Evolutionary conservation across 1,140 invertebrate species (phyloP).

Genomic region (Atta texana): DNA sequence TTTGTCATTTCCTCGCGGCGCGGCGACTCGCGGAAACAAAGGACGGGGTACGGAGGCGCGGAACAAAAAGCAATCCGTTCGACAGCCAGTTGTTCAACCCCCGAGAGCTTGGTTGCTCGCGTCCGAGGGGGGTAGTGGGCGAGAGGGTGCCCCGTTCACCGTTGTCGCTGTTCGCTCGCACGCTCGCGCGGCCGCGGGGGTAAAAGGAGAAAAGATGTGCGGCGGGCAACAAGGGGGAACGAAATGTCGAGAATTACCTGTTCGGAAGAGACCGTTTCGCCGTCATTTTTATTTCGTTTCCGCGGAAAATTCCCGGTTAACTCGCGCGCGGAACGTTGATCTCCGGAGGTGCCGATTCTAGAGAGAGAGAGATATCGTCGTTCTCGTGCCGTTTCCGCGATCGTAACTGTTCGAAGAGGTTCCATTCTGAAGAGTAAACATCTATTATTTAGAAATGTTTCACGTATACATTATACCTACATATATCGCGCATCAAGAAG

Average conservation of each 20-base stretch:
- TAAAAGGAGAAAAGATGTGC: constrained; percentile 23
- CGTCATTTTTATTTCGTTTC: constrained; percentile 77
- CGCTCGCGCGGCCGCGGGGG: constrained; percentile 27
- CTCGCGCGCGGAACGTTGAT: constrained; percentile 35
- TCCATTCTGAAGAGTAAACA: constrained; percentile 12
- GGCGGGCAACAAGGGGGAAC: constrained; percentile 16
- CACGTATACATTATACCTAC: background rate
- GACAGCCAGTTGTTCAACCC: constrained; percentile 55
- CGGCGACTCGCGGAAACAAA: constrained; percentile 77
- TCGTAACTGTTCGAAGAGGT: background rate
- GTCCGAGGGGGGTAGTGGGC: constrained; percentile 6
- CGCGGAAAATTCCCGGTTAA: constrained; percentile 70
- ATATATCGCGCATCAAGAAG: background rate
- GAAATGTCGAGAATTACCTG: constrained; percentile 76
- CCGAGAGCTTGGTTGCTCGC: constrained; percentile 44
- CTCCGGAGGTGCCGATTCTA: constrained; percentile 48
- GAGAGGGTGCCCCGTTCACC: constrained; percentile 59
- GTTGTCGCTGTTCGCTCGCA: constrained; percentile 64
- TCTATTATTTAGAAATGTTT: constrained; percentile 43
- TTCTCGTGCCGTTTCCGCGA: constrained; percentile 3
- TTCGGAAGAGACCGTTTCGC: constrained; percentile 77
- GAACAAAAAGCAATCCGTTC: constrained; percentile 77
- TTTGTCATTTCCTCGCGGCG: constrained; percentile 76
- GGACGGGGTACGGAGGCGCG: constrained; percentile 72
- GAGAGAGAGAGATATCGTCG: background rate